These are phyloP conservation scores for Clamator glandarius DNA, from an alignment of 2,797 vertebrate genomes.

Conservation along the genomic window DNA sequence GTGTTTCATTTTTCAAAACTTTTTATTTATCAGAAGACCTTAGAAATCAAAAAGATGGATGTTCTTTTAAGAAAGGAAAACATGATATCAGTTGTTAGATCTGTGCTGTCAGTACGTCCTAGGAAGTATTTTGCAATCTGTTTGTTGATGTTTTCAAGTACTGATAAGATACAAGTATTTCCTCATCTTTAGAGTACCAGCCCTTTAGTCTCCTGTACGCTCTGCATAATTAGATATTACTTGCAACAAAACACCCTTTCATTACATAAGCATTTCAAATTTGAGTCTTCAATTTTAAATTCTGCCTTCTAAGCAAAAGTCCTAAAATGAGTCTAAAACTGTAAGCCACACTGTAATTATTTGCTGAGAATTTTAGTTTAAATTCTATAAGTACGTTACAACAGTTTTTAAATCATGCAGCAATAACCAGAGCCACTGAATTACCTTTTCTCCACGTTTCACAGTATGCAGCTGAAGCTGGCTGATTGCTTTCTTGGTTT, in stretches of 20 bases:
- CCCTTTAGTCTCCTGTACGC: background rate
- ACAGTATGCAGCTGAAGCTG: conserved; percentile 81
- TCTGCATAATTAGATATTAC: background rate
- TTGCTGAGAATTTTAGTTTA: background rate
- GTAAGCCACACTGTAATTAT: accelerated
- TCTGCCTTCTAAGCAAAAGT: background rate
- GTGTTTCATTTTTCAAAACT: background rate
- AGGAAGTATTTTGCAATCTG: conserved; percentile 34
- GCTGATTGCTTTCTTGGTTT: conserved; percentile 81
- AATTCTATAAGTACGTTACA: background rate
- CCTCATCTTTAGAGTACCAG: background rate
- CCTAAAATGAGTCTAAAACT: background rate
- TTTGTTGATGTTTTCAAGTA: conserved; percentile 22
- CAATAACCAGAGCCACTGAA: background rate
- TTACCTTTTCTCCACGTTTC: conserved; percentile 83
- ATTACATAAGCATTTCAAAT: background rate
- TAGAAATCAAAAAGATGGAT: background rate
- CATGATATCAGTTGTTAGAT: background rate
- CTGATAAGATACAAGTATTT: background rate
- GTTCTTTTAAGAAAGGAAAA: conserved; percentile 5
- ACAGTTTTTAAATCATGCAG: background rate
- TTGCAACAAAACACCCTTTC: background rate
- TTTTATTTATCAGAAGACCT: background rate
- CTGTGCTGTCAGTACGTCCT: background rate
- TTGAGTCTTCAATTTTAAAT: background rate